Evolutionary conservation across 2,888 invertebrate species (phyloP).

Genomic region (Microchrysa polita): DNA sequence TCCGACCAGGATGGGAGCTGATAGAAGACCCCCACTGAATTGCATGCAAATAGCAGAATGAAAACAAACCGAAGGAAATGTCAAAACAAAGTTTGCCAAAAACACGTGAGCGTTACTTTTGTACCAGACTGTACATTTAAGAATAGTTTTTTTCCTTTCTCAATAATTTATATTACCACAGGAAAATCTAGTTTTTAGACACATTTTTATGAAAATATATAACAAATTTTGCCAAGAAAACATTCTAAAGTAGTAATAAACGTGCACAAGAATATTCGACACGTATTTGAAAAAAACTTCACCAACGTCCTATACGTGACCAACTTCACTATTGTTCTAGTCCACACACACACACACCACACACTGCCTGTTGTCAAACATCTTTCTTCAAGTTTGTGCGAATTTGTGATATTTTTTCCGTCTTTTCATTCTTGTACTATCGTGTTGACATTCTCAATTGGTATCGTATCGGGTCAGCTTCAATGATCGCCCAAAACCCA

Average conservation of each 20-base stretch:
- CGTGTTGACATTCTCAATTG: too few relatives aligned
- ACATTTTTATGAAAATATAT: too few relatives aligned
- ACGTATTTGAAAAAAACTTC: neutral
- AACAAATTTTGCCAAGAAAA: too few relatives aligned
- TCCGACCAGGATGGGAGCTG: too few relatives aligned
- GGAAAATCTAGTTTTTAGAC: too few relatives aligned
- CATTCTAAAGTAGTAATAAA: too few relatives aligned
- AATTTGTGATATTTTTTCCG: neutral
- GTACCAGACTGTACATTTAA: constrained; percentile 12
- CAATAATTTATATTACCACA: too few relatives aligned
- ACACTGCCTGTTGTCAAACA: constrained; percentile 40
- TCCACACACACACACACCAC: constrained; percentile 3
- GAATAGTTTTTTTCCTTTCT: too few relatives aligned
- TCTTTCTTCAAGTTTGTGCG: constrained; percentile 1
- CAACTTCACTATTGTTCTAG: constrained; percentile 28
- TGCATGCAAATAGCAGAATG: neutral
- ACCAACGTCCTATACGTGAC: neutral
- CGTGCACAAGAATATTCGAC: neutral
- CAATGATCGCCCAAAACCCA: too few relatives aligned
- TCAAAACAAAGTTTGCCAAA: neutral
- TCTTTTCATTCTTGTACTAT: too few relatives aligned
- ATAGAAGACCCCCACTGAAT: too few relatives aligned
- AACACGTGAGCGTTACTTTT: constrained; percentile 1
- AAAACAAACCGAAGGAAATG: neutral
- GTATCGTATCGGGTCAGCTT: too few relatives aligned